Evolutionary conservation across 2,888 invertebrate species (phyloP).

Genomic region (Stenodema calcarata): DNA sequence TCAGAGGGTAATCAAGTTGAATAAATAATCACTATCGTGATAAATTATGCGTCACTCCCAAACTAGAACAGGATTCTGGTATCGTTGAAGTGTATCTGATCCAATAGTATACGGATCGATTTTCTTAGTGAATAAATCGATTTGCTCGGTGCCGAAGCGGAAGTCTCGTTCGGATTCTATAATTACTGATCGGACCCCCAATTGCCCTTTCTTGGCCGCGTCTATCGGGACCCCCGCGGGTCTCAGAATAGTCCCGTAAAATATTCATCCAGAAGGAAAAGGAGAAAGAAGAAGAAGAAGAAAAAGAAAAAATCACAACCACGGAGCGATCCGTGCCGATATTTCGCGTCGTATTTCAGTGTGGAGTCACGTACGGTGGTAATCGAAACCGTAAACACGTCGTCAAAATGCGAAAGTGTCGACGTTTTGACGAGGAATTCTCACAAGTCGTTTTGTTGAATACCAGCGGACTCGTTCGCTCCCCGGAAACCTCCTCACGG

Average conservation of each 20-base stretch:
- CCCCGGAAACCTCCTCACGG: too few relatives aligned
- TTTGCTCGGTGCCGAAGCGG: too few relatives aligned
- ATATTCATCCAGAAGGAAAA: background rate
- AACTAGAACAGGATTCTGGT: too few relatives aligned
- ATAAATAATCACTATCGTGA: too few relatives aligned
- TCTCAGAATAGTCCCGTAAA: background rate
- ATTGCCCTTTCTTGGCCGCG: background rate
- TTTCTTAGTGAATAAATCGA: too few relatives aligned
- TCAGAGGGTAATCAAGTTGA: too few relatives aligned
- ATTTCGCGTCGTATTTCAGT: constrained; percentile 9
- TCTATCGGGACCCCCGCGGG: background rate
- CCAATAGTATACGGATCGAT: too few relatives aligned
- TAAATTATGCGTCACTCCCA: too few relatives aligned
- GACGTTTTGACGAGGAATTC: background rate
- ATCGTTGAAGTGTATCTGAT: too few relatives aligned
- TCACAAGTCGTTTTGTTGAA: background rate
- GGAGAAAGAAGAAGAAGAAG: background rate
- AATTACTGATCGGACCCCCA: background rate
- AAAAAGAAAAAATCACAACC: background rate
- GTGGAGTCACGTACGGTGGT: background rate
- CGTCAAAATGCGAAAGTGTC: background rate
- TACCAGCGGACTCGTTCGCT: too few relatives aligned
- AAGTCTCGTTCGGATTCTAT: background rate
- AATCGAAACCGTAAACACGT: constrained; percentile 16
- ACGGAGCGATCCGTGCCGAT: background rate